Base-by-base conservation (phyloP, 1,140 invertebrate species). In the Piezodorus guildinii region DNA sequence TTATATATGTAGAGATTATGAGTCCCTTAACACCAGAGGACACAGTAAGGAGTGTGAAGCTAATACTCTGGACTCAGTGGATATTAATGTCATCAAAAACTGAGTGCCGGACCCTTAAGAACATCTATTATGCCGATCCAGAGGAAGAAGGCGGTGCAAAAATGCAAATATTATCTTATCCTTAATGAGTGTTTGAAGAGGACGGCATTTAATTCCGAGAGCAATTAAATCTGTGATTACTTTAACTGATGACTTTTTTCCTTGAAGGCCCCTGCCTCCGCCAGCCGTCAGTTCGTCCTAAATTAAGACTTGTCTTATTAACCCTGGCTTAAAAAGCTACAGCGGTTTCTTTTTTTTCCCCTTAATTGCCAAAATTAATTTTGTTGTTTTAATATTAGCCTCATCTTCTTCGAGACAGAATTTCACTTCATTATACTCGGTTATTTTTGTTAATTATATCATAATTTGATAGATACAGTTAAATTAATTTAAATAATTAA, bases 141-240 rank as follows among this genome's bases (percentile, higher is more conserved):
- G 12, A 39, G 34, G 1, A 8, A 39, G 34, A 12, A 12, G 6
- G 6, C 34, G 21, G 46, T 49, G 46, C 21, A 49, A n/a, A 49
- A 49, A n/a, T 49, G 46, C 46, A 49, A 49, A 49, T 49, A 49
- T 49, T 49, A 49, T 49, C 46, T 49, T 49, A 49, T 17, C n/a
- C 21, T 21, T 49, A 49, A 49, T 49, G 46, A 49, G 10, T 49
- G 46, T 49, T 49, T 49, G 46, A 21, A 49, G 46, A 49, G 16
- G 21, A 49, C 5, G 10, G 4, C 3, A 9, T 5, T 9, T 49
- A 49, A 49, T 49, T 49, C 46, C n/a, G 10, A 49, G n/a, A 49
- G 2, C 46, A 49, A 49, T 49, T 49, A 49, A 49, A 49, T 21
- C 46, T 49, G 10, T 49, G 46, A 49, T 49, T 49, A 49, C 46